Evolutionary conservation across 2,113 vertebrate genomes (phyloP).

Genomic region (Chaetodon auriga): DNA sequence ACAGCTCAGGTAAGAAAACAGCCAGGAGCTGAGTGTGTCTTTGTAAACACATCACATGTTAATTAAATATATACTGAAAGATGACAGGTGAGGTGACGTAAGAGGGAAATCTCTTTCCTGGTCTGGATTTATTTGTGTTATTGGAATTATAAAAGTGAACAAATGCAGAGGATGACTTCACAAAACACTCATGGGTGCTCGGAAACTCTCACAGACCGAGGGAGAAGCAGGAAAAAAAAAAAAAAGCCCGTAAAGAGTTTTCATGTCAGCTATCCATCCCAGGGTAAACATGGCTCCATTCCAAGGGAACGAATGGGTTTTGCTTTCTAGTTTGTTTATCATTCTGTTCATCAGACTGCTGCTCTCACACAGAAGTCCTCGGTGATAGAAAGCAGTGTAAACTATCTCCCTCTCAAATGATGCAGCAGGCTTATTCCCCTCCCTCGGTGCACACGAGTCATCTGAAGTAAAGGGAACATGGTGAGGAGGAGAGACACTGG

Average conservation of each 20-base stretch:
- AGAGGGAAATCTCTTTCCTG: neutral
- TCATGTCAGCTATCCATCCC: slow-evolving; percentile 21
- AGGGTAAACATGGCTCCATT: slow-evolving; percentile 27
- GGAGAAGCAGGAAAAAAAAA: neutral
- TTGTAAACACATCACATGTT: no score
- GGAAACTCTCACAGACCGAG: neutral
- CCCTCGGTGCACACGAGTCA: slow-evolving; percentile 22
- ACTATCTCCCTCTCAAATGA: slow-evolving; percentile 6
- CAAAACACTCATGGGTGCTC: neutral
- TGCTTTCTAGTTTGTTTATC: slow-evolving; percentile 55
- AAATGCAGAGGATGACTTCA: neutral
- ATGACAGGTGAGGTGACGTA: no score
- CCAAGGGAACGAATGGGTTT: slow-evolving; percentile 24
- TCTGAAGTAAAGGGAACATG: slow-evolving; percentile 51
- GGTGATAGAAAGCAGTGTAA: neutral
- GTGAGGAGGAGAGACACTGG: slow-evolving; percentile 50
- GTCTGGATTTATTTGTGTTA: neutral
- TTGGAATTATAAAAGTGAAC: neutral
- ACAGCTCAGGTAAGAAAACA: slow-evolving; percentile 85
- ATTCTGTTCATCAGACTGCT: slow-evolving; percentile 29
- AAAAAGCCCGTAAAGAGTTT: slow-evolving; percentile 5
- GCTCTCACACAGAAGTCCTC: slow-evolving; percentile 21
- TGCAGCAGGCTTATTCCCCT: neutral
- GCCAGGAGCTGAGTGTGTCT: neutral
- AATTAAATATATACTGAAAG: no score